Base-by-base conservation (phyloP, 2,888 invertebrate species). In the Trichopoda pennipes region DNA sequence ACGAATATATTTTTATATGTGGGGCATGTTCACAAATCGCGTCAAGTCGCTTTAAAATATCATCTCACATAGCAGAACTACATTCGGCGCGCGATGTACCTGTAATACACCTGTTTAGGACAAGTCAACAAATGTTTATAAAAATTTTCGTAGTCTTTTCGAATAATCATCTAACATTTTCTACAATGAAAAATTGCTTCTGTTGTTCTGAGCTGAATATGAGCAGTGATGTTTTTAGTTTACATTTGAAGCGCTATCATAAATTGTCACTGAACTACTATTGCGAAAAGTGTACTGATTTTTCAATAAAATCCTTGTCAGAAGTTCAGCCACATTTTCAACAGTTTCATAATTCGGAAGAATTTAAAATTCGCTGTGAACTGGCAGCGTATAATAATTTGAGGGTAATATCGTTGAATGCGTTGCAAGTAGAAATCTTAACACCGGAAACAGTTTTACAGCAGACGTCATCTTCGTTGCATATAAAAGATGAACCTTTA, bases 61-160 rank as follows among this genome's bases (percentile, higher is more conserved):
- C 64, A 0, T 12, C 7, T 1, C 86, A 86, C n/a, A 74, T 85
- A 51, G n/a, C 10, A 3, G 17, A 56, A 0, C 63, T 80, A 12
- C 86, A 86, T 70, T 61, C 79, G n/a, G 74, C 60, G 2, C 85
- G 86, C 3, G 86, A 86, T 66, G 85, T 84, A 12, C 84, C 85
- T 0, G 58, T 85, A 28, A 17, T 85, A 9, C 75, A 70, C 7
- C 19, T 85, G 0, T 61, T 72, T 28, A 82, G 83, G n/a, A 70
- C 42, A 0, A 35, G 28, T 8, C 21, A 55, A 55, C 53, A 19
- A 38, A 28, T 70, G 38, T 70, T 38, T 56, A 35, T 63, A 12
- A 70, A 77, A 63, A 49, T 77, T 0, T 70, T 28, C 32, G 63
- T 85, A 16, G 69, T 81, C 1, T 85, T 85, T 68, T 75, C 84